Evolutionary conservation across 2,888 invertebrate genomes (phyloP).

Genomic region (Silvanus unidentatus): DNA sequence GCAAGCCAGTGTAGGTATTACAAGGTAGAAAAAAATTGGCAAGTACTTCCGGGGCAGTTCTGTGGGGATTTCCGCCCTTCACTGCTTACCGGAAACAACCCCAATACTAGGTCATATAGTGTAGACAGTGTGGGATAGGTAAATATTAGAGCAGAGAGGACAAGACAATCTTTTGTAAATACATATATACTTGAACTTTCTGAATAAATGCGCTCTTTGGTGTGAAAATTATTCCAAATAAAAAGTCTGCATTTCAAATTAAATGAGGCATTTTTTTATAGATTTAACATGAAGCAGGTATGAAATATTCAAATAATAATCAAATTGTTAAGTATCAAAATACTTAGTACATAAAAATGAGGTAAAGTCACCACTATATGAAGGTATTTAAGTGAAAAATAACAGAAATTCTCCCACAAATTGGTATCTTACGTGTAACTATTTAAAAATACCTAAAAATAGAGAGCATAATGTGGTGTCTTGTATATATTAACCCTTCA

Average conservation of each 20-base stretch:
- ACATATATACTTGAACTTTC: no score
- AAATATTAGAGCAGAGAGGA: slow-evolving; percentile 24
- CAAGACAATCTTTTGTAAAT: slow-evolving; percentile 3
- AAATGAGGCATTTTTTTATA: no score
- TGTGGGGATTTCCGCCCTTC: slow-evolving; percentile 29
- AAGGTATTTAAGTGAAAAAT: not conserved
- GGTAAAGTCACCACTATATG: not conserved
- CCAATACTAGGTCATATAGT: slow-evolving; percentile 31
- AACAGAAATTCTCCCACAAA: slow-evolving; percentile 35
- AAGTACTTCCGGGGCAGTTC: slow-evolving; percentile 33
- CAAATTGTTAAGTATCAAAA: slow-evolving; percentile 12
- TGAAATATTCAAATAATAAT: slow-evolving; percentile 11
- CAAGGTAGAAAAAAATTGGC: slow-evolving; percentile 25
- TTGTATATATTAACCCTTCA: slow-evolving; percentile 1
- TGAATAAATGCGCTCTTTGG: no score
- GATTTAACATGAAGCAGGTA: no score
- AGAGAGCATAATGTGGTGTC: not conserved
- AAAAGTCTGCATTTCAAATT: no score
- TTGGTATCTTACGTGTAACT: slow-evolving; percentile 33
- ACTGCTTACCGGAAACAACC: slow-evolving; percentile 27
- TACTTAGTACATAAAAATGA: slow-evolving; percentile 2
- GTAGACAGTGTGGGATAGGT: slow-evolving; percentile 28
- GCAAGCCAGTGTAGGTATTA: slow-evolving; percentile 13
- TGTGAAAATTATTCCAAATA: no score
- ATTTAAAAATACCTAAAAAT: slow-evolving; percentile 13